phyloP scores from a whole-genome alignment of 1,140 invertebrate species.

The Drosophila biarmipes region DNA sequence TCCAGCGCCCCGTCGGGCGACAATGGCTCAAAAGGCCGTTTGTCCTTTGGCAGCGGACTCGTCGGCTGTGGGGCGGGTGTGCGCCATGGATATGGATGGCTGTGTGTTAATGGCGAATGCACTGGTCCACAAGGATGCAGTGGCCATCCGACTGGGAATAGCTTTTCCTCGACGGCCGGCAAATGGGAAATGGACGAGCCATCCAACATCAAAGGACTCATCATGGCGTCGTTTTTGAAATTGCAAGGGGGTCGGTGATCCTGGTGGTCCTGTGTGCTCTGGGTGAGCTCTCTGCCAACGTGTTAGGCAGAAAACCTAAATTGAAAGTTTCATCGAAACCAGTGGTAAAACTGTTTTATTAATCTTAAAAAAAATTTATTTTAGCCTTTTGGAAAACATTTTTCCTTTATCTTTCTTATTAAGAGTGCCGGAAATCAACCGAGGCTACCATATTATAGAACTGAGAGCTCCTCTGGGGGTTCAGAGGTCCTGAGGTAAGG shows the following conservation, averaged over 20 bases:
- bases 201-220: slow-evolving; percentile 45
- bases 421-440: too few species aligned
- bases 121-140: slow-evolving; percentile 29
- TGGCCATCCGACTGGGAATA: slow-evolving; percentile 21
- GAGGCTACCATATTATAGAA: too few species aligned
- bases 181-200: slow-evolving; percentile 11
- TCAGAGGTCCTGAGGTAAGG: background rate
- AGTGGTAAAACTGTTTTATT: too few species aligned
- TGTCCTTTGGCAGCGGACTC: slow-evolving; percentile 5
- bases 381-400: too few species aligned
- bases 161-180: slow-evolving; percentile 1
- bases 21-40: slow-evolving; percentile 23
- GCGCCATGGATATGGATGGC: background rate
- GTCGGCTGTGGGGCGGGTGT: background rate
- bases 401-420: too few species aligned
- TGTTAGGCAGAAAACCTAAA: background rate
- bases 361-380: too few species aligned
- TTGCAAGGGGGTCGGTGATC: background rate
- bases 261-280: slow-evolving; percentile 1
- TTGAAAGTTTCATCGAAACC: slow-evolving; percentile 19
- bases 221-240: slow-evolving; percentile 13
- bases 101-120: slow-evolving; percentile 9
- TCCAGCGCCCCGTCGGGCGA: slow-evolving; percentile 13
- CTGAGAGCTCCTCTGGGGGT: background rate
- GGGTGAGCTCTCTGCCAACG: slow-evolving; percentile 20